Evolutionary conservation across 2,113 vertebrate species (phyloP).

Genomic region (Pelusios castaneus): DNA sequence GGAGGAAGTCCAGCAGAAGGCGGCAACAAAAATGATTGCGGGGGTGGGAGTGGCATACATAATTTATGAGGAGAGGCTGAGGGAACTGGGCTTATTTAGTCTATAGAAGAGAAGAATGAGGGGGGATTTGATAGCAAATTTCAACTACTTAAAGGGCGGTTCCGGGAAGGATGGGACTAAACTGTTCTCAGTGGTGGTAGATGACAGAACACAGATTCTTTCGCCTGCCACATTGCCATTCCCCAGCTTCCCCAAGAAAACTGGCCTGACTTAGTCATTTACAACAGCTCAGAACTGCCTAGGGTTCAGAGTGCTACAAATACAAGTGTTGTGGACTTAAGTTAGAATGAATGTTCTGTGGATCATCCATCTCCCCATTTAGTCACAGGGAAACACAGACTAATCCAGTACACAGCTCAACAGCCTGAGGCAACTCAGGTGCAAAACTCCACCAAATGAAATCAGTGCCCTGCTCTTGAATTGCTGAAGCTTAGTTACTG

Average conservation of each 20-base stretch:
- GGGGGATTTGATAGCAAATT: too few species aligned
- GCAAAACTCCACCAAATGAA: not conserved
- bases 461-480: not conserved
- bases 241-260: not conserved
- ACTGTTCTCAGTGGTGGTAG: too few species aligned
- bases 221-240: not conserved
- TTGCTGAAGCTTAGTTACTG: not conserved
- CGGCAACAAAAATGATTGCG: too few species aligned
- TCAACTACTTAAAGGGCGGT: too few species aligned
- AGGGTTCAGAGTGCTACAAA: not conserved
- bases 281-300: not conserved
- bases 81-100: too few species aligned
- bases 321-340: not conserved
- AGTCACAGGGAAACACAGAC: not conserved
- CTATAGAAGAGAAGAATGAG: too few species aligned
- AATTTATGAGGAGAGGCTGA: too few species aligned
- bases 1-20: too few species aligned
- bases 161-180: too few species aligned
- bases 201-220: not conserved
- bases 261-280: not conserved
- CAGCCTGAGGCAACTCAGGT: not conserved
- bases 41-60: too few species aligned
- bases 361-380: not conserved
- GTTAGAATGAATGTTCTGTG: not conserved
- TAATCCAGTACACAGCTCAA: not conserved